Evolutionary conservation across 2,797 vertebrate genomes (phyloP), one percentile per base, ranked within the genome.

Genomic region (Moxostoma hubbsi): DNA sequence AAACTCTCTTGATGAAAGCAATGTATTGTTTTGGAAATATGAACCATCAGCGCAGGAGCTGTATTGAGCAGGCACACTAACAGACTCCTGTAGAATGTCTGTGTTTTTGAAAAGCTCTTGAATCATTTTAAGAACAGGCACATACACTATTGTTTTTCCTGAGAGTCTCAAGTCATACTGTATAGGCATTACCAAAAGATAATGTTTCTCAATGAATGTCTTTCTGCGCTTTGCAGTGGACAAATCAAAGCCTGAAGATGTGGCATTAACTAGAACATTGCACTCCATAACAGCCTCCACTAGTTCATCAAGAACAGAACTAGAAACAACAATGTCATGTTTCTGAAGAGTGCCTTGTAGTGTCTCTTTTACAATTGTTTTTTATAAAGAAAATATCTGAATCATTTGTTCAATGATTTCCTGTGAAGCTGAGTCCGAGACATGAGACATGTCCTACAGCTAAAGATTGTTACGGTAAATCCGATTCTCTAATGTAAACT

Each of bases 91-190:
- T 9, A 65, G 43, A 65, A 65, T 65, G 47, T 46, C 43, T 9
- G 43, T 65, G 43, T 65, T 77, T 78, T 76, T 78, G 55, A 78
- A 78, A 55, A 68, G 61, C 50, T 78, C 46, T 43, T 78, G 76
- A 53, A 70, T 78, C 76, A 70, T 62, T 18, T 63, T 16, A 68
- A 77, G 75, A 45, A 77, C 24, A 49, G 62, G 62, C 62, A 46
- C 62, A 65, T 65, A 15, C 45, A 65, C 62, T 4, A 59, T 24
- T 59, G 9, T 59, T 59, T 24, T 24, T 1, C 58, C 58, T 59
- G 58, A 24, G 16, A 24, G 1, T 16, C 1, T 8, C 36, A 65
- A 65, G 12, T 13, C 63, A 65, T 65, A 65, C 43, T 64, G 36
- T n/a, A 65, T 43, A 46, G 36, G 63, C 43, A 10, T 59, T 47